Evolutionary conservation across 2,797 vertebrate species (phyloP).

Genomic region (Varecia variegata): DNA sequence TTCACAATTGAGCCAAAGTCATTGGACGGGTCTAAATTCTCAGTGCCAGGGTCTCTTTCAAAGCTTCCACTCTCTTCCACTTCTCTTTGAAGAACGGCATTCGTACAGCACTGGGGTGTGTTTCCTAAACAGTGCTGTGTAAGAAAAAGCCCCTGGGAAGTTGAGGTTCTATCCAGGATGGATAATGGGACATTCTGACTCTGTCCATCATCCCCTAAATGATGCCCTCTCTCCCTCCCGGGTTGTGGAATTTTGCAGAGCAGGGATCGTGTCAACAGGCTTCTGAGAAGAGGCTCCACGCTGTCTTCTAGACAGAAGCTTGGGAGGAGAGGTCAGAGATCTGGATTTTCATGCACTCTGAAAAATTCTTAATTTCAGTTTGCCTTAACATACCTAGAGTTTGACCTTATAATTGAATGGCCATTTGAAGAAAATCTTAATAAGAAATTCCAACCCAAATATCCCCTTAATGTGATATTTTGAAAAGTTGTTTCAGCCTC

Average conservation of each 20-base stretch:
- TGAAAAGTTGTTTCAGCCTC: slow-evolving; percentile 62
- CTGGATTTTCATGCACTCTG: neutral
- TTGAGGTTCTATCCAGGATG: neutral
- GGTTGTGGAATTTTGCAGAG: neutral
- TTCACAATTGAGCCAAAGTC: neutral
- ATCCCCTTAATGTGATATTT: slow-evolving; percentile 56
- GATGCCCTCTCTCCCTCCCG: neutral
- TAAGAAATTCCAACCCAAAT: slow-evolving; percentile 46
- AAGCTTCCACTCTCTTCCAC: neutral
- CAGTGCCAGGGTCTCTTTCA: neutral
- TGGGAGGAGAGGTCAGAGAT: neutral
- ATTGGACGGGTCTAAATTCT: neutral
- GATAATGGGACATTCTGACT: neutral
- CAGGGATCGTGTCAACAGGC: neutral
- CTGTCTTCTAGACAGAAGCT: neutral
- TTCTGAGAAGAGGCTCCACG: neutral
- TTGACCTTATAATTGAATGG: slow-evolving; percentile 64
- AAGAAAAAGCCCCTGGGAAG: neutral
- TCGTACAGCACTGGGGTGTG: neutral
- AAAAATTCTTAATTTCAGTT: slow-evolving; percentile 22
- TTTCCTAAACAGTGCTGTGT: neutral
- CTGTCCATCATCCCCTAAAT: neutral
- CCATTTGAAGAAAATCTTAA: slow-evolving; percentile 52
- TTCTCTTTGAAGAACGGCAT: neutral
- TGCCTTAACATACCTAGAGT: neutral